These are phyloP conservation scores for Drosophila parthenogenetica DNA, from an alignment of 2,888 invertebrate genomes.

Conservation along the genomic window DNA sequence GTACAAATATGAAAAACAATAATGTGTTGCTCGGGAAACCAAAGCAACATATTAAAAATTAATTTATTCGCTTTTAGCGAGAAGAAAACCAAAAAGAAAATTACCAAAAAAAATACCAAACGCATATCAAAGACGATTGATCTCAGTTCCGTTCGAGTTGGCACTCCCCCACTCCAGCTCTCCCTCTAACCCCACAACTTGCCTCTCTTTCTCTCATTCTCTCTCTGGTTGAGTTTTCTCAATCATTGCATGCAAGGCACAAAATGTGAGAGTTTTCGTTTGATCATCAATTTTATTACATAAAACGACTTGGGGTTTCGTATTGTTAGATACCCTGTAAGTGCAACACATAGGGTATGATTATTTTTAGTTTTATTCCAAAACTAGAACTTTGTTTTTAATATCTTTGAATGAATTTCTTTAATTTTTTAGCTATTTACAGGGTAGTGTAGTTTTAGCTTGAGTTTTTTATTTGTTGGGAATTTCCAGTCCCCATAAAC, in stretches of 20 bases:
- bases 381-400: too few species aligned
- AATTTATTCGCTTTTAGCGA: slow-evolving; percentile 70
- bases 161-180: neutral
- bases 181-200: neutral
- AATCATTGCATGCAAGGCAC: slow-evolving; percentile 36
- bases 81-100: slow-evolving; percentile 12
- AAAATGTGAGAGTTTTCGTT: slow-evolving; percentile 82
- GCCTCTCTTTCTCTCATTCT: neutral
- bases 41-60: slow-evolving; percentile 70
- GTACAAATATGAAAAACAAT: slow-evolving; percentile 69
- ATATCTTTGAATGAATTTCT: too few species aligned
- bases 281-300: slow-evolving; percentile 83
- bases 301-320: slow-evolving; percentile 38
- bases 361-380: too few species aligned
- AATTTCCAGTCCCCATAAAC: slow-evolving; percentile 66
- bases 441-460: slow-evolving; percentile 27
- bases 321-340: slow-evolving; percentile 22
- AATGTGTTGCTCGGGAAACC: slow-evolving; percentile 30
- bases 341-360: neutral
- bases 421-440: neutral
- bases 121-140: slow-evolving; percentile 62
- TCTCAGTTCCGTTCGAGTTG: slow-evolving; percentile 68
- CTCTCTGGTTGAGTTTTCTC: neutral
- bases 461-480: slow-evolving; percentile 44
- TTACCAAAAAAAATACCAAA: slow-evolving; percentile 12